Base-by-base conservation (phyloP, 35 echinoderm and acorn worm species). In the Heliocidaris tuberculata region DNA sequence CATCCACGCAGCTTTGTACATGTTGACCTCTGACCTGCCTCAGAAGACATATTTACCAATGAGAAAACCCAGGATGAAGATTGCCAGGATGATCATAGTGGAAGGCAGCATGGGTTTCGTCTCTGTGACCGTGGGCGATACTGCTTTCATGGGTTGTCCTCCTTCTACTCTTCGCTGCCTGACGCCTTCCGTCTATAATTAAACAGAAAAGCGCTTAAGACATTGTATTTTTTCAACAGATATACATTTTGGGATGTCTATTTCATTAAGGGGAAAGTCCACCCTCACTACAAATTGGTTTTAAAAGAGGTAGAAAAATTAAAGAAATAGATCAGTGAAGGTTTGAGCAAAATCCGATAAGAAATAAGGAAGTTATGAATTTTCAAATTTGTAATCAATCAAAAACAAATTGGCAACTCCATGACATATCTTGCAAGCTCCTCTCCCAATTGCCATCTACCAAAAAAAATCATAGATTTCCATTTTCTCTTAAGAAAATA, bases 81-180 rank as follows among this genome's bases (percentile, higher is more conserved):
- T 95, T 27, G 95, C 31, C 85, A 97, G 93, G 54, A 94, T 78
- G n/a, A 94, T 70, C 31, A 96, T 54, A 21, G 89, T 94, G 30
- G 96, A 94, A 32, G 96, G 96, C 96, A 96, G 92, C 65, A 93
- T 96, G 90, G 91, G 95, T 60, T 94, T 94, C 85, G 95, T 96
- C 87, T 96, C 95, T 71, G 87, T 96, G 49, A 96, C 61, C 21
- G 95, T 49, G 31, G 95, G 95, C 29, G 94, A 49, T 6, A 96
- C 93, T 10, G 95, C 47, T 24, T 86, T 87, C 95, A 96, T 96
- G 32, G 60, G 93, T 49, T 48, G 85, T 0, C 93, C 93, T 9
- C 95, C 93, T 31, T 88, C 95, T 48, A 86, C 86, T 92, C 85
- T 94, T 15, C 95, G 93, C 88, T 96, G 95, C 86, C 95, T 94